phyloP scores from a whole-genome alignment of 2,113 vertebrate species.

The Plecotus auritus region DNA sequence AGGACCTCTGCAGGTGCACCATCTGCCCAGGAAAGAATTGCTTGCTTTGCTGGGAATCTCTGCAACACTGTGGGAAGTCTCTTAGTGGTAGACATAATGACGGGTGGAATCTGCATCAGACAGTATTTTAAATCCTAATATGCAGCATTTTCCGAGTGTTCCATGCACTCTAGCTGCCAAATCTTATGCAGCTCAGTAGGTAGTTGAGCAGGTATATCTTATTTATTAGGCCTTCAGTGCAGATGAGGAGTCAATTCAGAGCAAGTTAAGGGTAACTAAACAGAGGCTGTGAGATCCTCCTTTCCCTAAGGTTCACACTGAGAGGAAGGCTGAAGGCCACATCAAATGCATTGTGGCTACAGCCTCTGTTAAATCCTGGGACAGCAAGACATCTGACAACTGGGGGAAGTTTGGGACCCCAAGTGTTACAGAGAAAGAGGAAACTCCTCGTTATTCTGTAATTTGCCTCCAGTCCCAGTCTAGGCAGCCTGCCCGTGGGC shows the following conservation, averaged over 20 bases:
- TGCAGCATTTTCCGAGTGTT: background rate
- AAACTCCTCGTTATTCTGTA: background rate
- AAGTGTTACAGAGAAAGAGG: background rate
- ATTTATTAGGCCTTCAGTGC: background rate
- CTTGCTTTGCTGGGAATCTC: background rate
- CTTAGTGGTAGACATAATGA: background rate
- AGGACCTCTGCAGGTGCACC: background rate
- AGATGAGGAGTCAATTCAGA: background rate
- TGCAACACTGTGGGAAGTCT: background rate
- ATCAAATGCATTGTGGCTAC: background rate
- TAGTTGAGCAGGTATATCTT: background rate
- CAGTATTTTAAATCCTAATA: background rate
- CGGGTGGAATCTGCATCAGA: background rate
- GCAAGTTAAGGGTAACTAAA: background rate
- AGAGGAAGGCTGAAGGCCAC: background rate
- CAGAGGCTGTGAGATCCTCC: background rate
- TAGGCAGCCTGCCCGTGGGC: background rate
- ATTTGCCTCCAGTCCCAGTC: background rate
- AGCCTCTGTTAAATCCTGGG: background rate
- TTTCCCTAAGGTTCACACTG: background rate
- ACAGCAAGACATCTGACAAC: background rate
- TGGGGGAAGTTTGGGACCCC: no score
- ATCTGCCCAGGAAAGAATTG: background rate
- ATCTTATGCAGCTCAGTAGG: background rate
- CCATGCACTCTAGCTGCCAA: background rate